These are phyloP conservation scores for Notarius lentiginosus DNA, from an alignment of 2,113 vertebrate genomes.

Conservation along the genomic window DNA sequence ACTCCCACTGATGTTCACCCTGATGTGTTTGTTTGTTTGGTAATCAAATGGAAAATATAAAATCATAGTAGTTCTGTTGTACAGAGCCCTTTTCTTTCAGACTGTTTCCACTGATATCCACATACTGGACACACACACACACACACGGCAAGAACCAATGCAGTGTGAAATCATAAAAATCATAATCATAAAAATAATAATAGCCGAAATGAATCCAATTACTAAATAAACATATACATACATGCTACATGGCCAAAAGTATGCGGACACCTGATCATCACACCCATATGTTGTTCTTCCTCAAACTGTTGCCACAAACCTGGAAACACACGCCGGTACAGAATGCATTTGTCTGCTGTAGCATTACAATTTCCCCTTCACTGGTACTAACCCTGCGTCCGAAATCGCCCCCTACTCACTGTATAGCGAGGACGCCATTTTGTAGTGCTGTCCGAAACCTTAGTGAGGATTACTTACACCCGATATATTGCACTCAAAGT, in stretches of 20 bases:
- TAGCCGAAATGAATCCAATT: background rate
- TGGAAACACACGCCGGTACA: background rate
- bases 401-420: too few species aligned
- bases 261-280: background rate
- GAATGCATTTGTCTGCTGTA: background rate
- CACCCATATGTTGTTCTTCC: background rate
- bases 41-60: background rate
- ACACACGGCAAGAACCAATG: background rate
- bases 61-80: background rate
- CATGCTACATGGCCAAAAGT: background rate
- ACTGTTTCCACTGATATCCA: background rate
- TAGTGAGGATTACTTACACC: too few species aligned
- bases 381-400: too few species aligned
- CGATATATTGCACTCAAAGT: too few species aligned
- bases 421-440: too few species aligned
- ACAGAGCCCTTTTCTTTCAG: background rate
- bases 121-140: background rate
- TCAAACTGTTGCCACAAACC: background rate
- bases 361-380: background rate
- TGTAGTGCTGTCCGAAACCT: too few species aligned
- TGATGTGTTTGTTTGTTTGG: background rate
- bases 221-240: background rate
- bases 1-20: background rate
- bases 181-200: too few species aligned
- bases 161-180: background rate